phyloP scores from a whole-genome alignment of 2,888 invertebrate genomes.

The Metellina segmentata region DNA sequence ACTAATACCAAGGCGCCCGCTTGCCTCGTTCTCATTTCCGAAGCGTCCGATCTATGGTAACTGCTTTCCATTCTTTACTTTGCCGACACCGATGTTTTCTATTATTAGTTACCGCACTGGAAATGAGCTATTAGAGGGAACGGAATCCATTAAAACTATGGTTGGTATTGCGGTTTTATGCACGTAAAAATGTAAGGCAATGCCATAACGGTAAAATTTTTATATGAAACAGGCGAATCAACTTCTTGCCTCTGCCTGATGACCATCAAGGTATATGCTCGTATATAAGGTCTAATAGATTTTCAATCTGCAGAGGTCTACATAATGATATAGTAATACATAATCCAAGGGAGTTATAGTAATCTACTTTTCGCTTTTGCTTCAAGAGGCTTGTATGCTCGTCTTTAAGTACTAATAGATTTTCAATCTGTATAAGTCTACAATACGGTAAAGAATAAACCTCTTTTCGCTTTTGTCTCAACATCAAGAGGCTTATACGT shows the following conservation, averaged over 20 bases:
- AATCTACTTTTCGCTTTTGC: too few species aligned
- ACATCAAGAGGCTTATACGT: too few species aligned
- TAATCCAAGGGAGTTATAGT: too few species aligned
- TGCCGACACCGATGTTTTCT: not conserved
- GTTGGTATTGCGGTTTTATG: not conserved
- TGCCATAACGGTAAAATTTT: not conserved
- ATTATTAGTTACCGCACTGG: not conserved
- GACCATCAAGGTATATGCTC: too few species aligned
- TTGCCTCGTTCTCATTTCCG: constrained; percentile 24
- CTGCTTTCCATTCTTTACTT: not conserved
- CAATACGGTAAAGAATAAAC: too few species aligned
- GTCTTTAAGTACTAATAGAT: too few species aligned
- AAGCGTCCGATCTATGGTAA: constrained; percentile 2
- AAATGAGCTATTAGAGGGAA: not conserved
- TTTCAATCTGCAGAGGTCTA: too few species aligned
- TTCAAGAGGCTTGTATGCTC: too few species aligned
- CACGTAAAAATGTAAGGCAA: not conserved
- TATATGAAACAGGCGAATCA: not conserved
- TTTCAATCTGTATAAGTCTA: too few species aligned
- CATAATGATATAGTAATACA: too few species aligned
- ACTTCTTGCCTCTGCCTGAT: not conserved
- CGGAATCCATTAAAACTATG: not conserved
- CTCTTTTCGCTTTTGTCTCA: too few species aligned
- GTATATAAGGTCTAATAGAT: too few species aligned
- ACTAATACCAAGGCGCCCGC: constrained; percentile 21